phyloP scores from a whole-genome alignment of 1,140 invertebrate genomes.

The Zophobas atratus region DNA sequence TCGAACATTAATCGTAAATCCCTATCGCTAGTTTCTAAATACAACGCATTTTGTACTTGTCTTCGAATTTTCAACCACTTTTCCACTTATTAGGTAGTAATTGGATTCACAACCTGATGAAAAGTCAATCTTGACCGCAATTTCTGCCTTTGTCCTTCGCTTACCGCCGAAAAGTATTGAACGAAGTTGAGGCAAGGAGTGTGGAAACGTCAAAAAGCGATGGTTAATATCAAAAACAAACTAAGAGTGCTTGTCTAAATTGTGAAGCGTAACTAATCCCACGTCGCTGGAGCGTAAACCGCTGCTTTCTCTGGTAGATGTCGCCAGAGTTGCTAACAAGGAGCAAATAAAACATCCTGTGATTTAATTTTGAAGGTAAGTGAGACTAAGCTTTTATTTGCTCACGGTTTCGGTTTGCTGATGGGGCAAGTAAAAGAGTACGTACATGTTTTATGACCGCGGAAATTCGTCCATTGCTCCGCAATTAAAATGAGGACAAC shows the following conservation, averaged over 20 bases:
- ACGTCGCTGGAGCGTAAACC: background rate
- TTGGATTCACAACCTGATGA: too few relatives aligned
- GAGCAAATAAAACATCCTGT: conserved; percentile 27
- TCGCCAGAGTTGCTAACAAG: conserved; percentile 16
- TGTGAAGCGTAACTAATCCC: background rate
- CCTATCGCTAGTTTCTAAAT: too few relatives aligned
- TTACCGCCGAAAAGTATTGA: too few relatives aligned
- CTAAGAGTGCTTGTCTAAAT: background rate
- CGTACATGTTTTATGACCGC: background rate
- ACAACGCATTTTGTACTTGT: too few relatives aligned
- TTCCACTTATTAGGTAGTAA: too few relatives aligned
- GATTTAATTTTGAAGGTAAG: conserved; percentile 37
- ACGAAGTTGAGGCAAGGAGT: background rate
- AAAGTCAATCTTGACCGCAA: too few relatives aligned
- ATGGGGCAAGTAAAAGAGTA: conserved; percentile 13
- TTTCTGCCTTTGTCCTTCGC: too few relatives aligned
- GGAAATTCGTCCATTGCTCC: conserved; percentile 6
- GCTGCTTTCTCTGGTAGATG: background rate
- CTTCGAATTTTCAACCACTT: too few relatives aligned
- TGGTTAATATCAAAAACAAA: background rate
- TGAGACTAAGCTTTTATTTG: conserved; percentile 25
- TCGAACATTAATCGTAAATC: too few relatives aligned
- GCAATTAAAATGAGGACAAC: conserved; percentile 17
- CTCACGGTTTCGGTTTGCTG: conserved; percentile 16
- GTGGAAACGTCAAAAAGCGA: background rate